These are phyloP conservation scores for Oscheius sp. DNA, from an alignment of 2,888 invertebrate genomes.

Conservation along the genomic window DNA sequence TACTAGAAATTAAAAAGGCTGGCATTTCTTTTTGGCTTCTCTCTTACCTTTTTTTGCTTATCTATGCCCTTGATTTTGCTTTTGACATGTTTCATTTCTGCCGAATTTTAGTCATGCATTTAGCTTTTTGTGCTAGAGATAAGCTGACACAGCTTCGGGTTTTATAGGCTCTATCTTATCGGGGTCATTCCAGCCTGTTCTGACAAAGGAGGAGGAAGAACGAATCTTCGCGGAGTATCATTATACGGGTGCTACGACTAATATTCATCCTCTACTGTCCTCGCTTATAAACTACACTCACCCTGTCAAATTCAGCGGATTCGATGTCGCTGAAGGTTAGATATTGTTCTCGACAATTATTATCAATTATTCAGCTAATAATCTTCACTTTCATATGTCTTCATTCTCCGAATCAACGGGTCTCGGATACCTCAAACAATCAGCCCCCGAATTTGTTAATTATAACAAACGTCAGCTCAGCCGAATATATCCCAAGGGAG, in stretches of 20 bases:
- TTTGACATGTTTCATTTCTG: neutral
- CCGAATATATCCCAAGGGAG: slow-evolving; percentile 97
- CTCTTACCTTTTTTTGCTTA: neutral
- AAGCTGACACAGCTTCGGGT: no score
- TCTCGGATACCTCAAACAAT: slow-evolving; percentile 91
- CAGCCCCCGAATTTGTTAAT: slow-evolving; percentile 97
- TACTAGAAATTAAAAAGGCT: neutral
- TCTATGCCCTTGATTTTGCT: slow-evolving; percentile 9
- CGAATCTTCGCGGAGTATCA: slow-evolving; percentile 76
- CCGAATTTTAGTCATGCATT: slow-evolving; percentile 19
- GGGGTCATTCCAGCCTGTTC: slow-evolving; percentile 65
- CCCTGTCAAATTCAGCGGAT: slow-evolving; percentile 97
- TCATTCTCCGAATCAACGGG: slow-evolving; percentile 98
- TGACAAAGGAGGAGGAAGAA: slow-evolving; percentile 74
- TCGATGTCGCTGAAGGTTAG: slow-evolving; percentile 91
- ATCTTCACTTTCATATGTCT: slow-evolving; percentile 97
- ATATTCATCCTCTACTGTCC: slow-evolving; percentile 97
- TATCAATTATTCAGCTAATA: slow-evolving; percentile 80
- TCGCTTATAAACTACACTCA: slow-evolving; percentile 99
- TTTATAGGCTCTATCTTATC: no score
- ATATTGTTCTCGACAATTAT: neutral
- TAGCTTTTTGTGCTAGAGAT: slow-evolving; percentile 25
- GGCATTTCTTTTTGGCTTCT: slow-evolving; percentile 12
- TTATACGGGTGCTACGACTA: slow-evolving; percentile 94
- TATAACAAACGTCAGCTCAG: slow-evolving; percentile 99